Evolutionary conservation across 2,113 vertebrate genomes (phyloP).

Genomic region (Centropus unirufus): DNA sequence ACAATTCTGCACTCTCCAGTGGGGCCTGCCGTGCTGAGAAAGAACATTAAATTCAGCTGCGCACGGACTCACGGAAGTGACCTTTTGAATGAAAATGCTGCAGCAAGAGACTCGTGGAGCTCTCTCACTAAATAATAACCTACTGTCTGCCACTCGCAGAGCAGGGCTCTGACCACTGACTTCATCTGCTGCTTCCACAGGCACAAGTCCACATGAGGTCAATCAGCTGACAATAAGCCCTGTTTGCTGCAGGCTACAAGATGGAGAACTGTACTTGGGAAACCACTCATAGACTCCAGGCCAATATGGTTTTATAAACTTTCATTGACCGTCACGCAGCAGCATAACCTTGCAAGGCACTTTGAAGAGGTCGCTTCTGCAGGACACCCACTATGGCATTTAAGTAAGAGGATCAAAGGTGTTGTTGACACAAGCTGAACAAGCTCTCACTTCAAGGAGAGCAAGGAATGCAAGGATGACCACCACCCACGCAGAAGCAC

Average conservation of each 20-base stretch:
- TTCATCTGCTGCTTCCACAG: slow-evolving; percentile 36
- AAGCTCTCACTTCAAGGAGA: background rate
- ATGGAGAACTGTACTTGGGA: background rate
- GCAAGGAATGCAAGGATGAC: background rate
- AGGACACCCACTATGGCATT: background rate
- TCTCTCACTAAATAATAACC: slow-evolving; percentile 57
- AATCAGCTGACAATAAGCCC: background rate
- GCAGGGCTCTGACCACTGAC: slow-evolving; percentile 26
- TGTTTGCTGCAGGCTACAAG: background rate
- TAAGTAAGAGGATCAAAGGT: slow-evolving; percentile 13
- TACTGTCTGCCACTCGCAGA: slow-evolving; percentile 51
- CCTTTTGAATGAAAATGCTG: slow-evolving; percentile 62
- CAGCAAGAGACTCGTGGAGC: slow-evolving; percentile 9
- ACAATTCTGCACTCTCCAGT: slow-evolving; percentile 45
- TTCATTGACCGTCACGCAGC: background rate
- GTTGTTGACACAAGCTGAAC: background rate
- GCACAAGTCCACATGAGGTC: slow-evolving; percentile 39
- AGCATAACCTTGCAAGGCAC: background rate
- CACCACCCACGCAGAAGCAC: background rate
- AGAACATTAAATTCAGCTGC: slow-evolving; percentile 69
- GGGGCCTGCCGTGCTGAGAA: slow-evolving; percentile 58
- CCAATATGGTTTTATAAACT: background rate
- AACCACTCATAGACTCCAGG: background rate
- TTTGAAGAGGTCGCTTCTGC: background rate
- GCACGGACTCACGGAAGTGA: slow-evolving; percentile 45